Evolutionary conservation across 2,113 vertebrate species (phyloP), one percentile per base, ranked within the genome.

Genomic region (Taurulus bubalis): DNA sequence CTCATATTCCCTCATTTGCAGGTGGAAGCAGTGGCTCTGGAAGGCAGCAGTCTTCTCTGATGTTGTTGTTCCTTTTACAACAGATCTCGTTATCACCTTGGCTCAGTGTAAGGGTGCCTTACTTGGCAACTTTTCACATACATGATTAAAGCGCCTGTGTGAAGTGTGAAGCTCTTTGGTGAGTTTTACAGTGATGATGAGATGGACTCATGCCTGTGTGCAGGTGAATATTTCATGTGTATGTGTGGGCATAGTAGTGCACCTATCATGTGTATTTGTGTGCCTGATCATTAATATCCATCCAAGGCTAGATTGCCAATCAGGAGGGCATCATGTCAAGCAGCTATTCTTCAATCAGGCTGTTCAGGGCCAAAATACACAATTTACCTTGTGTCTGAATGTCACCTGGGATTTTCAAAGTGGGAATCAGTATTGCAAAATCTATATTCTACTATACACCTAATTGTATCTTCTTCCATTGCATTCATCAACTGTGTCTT

Each of bases 1-100:
- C 71, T 80, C 55, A 76, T 75, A 9, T 68, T 89, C 47, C 69
- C 62, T 84, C 74, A 58, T 88, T 84, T 84, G 38, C 72, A 84
- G 72, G 84, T 83, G 65, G 64, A 75, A 55, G 76, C 49, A 14
- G 36, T 42, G 58, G 71, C 16, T 15, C 30, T 71, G 38, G 79
- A 77, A 70, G 71, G 71, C 30, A 28, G 49, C 38, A 30, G 32
- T 47, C 18, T 58, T 75, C 77, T 58, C 81, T 80, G 82, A 71
- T 79, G 71, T 64, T 78, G 77, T 85, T 85, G 74, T 82, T 58
- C 24, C 70, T 84, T 87, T 65, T 22, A 51, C 69, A 81, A 36
- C 6, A 2, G 56, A 80, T 77, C 71, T 87, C 59, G 55, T 89
- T 86, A 83, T 85, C 80, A 82, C 64, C 75, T 75, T 14, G 63